Evolutionary conservation across 2,888 invertebrate genomes (phyloP).

Genomic region (Dromius quadrimaculatus): DNA sequence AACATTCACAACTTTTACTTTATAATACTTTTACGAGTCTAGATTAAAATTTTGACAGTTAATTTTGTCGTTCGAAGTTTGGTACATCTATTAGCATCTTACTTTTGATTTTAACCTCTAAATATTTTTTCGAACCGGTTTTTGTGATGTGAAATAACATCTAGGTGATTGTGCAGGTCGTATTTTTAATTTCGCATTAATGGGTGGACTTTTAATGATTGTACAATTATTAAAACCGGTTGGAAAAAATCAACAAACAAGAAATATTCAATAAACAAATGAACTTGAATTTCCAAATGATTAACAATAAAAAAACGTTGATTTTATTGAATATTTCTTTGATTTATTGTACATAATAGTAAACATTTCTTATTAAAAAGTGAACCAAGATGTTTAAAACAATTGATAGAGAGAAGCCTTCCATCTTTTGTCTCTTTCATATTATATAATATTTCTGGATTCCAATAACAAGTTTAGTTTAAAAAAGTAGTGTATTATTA

Average conservation of each 20-base stretch:
- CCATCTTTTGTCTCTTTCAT: no score
- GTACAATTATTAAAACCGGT: slow-evolving; percentile 40
- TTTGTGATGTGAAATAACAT: slow-evolving; percentile 19
- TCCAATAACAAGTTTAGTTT: no score
- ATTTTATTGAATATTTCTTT: slow-evolving; percentile 23
- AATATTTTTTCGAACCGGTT: slow-evolving; percentile 27
- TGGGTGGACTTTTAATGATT: slow-evolving; percentile 39
- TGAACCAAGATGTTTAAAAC: no score
- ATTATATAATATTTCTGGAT: no score
- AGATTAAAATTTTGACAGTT: background rate
- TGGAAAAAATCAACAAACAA: slow-evolving; percentile 31
- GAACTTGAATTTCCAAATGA: no score
- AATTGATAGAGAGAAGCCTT: no score
- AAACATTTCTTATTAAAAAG: no score
- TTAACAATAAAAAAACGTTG: background rate
- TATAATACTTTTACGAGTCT: slow-evolving; percentile 11
- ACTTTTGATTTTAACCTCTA: slow-evolving; percentile 13
- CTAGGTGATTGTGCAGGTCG: slow-evolving; percentile 42
- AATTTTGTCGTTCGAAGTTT: slow-evolving; percentile 10
- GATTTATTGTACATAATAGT: no score
- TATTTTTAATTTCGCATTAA: slow-evolving; percentile 41
- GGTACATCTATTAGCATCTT: background rate
- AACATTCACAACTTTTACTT: slow-evolving; percentile 7
- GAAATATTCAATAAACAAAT: slow-evolving; percentile 13
- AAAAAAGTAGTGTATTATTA: no score